Evolutionary conservation across 2,797 vertebrate genomes (phyloP).

Genomic region (Pogonophryne albipinna): DNA sequence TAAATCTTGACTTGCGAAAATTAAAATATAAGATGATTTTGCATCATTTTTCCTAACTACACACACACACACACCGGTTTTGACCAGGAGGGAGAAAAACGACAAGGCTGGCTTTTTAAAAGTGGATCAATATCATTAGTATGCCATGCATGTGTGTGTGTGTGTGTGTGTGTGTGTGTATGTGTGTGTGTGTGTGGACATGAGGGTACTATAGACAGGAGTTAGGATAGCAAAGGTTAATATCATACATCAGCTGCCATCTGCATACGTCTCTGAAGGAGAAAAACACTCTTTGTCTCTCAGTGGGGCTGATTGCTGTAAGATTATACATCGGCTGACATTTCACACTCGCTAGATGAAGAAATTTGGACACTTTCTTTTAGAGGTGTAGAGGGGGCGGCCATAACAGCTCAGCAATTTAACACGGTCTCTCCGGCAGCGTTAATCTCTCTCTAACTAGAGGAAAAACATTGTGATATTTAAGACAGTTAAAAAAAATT

Average conservation of each 20-base stretch:
- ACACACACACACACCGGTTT: conserved; percentile 42
- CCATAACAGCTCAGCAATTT: conserved; percentile 44
- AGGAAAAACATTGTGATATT: conserved; percentile 18
- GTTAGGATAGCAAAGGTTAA: conserved; percentile 79
- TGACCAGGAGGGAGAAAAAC: conserved; percentile 42
- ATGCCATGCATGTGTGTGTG: conserved; percentile 33
- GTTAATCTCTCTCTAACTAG: conserved; percentile 16
- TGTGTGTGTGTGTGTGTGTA: background rate
- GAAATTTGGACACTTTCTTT: conserved; percentile 59
- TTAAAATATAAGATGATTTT: conserved; percentile 48
- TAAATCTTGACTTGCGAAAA: conserved; percentile 47
- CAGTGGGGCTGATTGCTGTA: conserved; percentile 49
- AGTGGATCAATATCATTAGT: conserved; percentile 76
- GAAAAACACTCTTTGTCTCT: conserved; percentile 64
- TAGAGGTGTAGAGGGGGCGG: conserved; percentile 32
- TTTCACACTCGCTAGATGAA: conserved; percentile 55
- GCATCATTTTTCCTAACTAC: conserved; percentile 54
- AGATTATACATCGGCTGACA: conserved; percentile 71
- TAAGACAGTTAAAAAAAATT: conserved; percentile 17
- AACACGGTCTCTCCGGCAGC: conserved; percentile 25
- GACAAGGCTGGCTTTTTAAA: conserved; percentile 44
- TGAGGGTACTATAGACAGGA: conserved; percentile 52
- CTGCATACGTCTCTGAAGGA: conserved; percentile 63
- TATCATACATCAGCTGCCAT: conserved; percentile 78
- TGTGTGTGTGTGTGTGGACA: conserved; percentile 10